A percentile compares a stretch with the other conserved stretches of the same genome.
These are phyloP conservation scores for Macquaria ambigua DNA, from an alignment of 2,113 vertebrate genomes.

Conservation along the genomic window DNA sequence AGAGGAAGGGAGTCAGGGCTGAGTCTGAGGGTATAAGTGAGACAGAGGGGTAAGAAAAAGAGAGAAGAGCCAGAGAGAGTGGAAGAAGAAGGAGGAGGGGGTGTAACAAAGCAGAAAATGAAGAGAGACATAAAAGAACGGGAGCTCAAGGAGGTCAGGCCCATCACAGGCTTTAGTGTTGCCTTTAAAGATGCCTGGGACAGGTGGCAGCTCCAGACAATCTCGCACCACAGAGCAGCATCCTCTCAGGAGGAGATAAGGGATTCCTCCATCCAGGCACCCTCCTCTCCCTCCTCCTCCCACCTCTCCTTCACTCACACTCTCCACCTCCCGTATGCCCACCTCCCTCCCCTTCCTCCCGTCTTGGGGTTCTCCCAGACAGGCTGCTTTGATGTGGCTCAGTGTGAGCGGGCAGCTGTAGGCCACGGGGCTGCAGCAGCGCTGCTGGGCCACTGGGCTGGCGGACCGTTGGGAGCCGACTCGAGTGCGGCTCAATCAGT, in stretches of 20 bases:
- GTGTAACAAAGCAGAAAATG: slow-evolving; percentile 96
- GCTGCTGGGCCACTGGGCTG: slow-evolving; percentile 68
- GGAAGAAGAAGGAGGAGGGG: slow-evolving; percentile 58
- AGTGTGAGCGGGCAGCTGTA: slow-evolving; percentile 85
- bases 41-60: slow-evolving; percentile 48
- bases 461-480: slow-evolving; percentile 88
- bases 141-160: slow-evolving; percentile 97
- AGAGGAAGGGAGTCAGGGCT: slow-evolving; percentile 18
- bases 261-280: slow-evolving; percentile 93
- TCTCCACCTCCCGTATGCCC: slow-evolving; percentile 39
- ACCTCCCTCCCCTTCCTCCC: slow-evolving; percentile 29
- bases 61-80: slow-evolving; percentile 43
- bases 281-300: slow-evolving; percentile 52
- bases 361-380: slow-evolving; percentile 71
- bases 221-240: slow-evolving; percentile 90
- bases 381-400: slow-evolving; percentile 94
- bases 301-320: slow-evolving; percentile 41
- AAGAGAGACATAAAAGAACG: slow-evolving; percentile 99
- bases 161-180: slow-evolving; percentile 96
- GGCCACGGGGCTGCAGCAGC: slow-evolving; percentile 63
- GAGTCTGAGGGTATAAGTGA: slow-evolving; percentile 52
- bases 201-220: slow-evolving; percentile 99
- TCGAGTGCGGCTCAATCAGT: slow-evolving; percentile 83
- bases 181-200: slow-evolving; percentile 99
- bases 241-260: slow-evolving; percentile 95